Conservation (phyloP, 2,113 vertebrate genomes). For the Amblyornis subalaris region DNA sequence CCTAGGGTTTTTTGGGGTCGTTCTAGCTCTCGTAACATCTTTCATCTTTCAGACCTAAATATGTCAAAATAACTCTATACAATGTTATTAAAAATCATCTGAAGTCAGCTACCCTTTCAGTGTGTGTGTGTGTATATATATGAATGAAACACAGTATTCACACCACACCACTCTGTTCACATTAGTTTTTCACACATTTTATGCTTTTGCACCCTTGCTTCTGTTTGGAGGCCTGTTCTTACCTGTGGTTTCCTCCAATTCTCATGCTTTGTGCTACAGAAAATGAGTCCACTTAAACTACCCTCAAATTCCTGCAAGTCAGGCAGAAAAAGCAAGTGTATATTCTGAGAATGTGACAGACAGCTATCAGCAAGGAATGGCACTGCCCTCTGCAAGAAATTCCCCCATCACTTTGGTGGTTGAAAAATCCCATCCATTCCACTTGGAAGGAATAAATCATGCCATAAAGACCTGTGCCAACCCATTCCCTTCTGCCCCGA, state of each 20-base stretch:
- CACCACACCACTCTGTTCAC: not conserved
- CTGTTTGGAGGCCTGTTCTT: not conserved
- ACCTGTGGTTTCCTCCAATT: not conserved
- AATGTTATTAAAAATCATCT: not conserved
- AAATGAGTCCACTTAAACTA: not conserved
- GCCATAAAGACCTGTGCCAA: not conserved
- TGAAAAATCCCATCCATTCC: not conserved
- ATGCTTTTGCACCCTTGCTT: not conserved
- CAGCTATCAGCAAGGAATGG: not conserved
- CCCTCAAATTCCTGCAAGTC: not conserved
- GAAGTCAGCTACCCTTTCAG: not conserved
- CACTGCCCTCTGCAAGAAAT: not conserved
- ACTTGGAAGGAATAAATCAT: not conserved
- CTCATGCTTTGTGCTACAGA: rapidly evolving
- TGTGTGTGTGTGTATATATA: not conserved
- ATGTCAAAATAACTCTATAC: not conserved
- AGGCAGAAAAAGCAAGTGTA: not conserved
- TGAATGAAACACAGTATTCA: not conserved
- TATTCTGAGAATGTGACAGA: not conserved
- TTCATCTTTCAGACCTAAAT: not conserved
- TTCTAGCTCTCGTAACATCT: not conserved
- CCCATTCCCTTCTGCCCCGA: not conserved
- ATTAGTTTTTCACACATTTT: not conserved
- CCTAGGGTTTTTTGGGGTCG: not conserved
- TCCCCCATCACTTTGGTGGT: not conserved